Evolutionary conservation across 2,888 invertebrate genomes (phyloP).

Genomic region (Ephialtes manifestator): DNA sequence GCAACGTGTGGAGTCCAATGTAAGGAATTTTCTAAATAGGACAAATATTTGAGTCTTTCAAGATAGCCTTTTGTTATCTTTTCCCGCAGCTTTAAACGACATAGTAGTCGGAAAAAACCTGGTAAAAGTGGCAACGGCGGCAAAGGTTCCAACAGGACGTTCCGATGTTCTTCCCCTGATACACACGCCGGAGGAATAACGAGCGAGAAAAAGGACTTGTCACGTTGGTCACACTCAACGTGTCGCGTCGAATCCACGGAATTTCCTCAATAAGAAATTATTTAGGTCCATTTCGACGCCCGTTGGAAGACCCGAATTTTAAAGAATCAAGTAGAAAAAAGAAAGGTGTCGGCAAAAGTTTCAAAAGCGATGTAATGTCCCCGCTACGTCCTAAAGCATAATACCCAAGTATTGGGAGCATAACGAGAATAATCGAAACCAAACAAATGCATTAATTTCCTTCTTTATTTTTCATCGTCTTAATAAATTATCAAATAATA

Average conservation of each 20-base stretch:
- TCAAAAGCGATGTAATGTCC: constrained; percentile 1
- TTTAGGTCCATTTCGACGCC: constrained; percentile 2
- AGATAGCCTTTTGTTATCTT: too few relatives aligned
- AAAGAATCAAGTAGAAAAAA: not conserved
- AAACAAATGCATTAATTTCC: too few relatives aligned
- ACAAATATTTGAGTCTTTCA: too few relatives aligned
- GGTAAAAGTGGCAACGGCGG: too few relatives aligned
- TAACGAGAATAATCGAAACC: not conserved
- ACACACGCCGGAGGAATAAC: constrained; percentile 35
- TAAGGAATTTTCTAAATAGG: too few relatives aligned
- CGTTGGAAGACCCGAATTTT: not conserved
- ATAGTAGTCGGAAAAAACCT: too few relatives aligned
- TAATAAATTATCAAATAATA: too few relatives aligned
- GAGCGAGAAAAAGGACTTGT: constrained; percentile 51
- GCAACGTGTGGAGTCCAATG: too few relatives aligned
- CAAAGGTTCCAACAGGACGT: too few relatives aligned
- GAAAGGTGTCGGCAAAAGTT: constrained; percentile 28
- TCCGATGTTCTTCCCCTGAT: too few relatives aligned
- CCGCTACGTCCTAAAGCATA: not conserved
- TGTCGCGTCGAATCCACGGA: constrained; percentile 30
- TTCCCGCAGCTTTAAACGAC: too few relatives aligned
- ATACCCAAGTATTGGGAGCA: constrained; percentile 12
- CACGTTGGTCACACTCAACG: constrained; percentile 54
- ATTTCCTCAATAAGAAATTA: not conserved
- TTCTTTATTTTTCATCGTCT: too few relatives aligned